Base-by-base conservation (phyloP, 1,140 invertebrate species). In the Diabrotica virgifera region DNA sequence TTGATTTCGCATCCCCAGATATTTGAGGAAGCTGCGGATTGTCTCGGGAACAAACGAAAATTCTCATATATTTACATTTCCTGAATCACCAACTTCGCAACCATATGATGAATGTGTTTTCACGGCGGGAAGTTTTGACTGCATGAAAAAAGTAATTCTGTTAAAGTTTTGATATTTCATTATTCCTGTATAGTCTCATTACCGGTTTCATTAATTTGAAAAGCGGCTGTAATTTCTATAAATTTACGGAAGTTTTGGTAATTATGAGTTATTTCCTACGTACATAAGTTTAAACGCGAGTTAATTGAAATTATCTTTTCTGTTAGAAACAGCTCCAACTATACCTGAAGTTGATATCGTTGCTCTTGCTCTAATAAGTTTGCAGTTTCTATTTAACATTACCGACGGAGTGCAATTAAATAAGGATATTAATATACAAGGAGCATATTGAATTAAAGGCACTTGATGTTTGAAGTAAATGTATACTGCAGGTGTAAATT, bases 1-100 rank as follows among this genome's bases (percentile, higher is more conserved):
- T 55, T 55, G 53, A 55, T 55, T 55, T 55, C 35, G 24, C 53
- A 55, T 6, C 53, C 53, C 13, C 12, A 36, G 53, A 55, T 35
- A 36, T 55, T 55, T 55, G 8, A 55, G 53, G 35, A 55, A 55
- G 35, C 53, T 24, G 13, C 13, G 53, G 53, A 55, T 55, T 55
- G 53, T 55, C 53, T 55, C 35, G 53, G 53, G 53, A 55, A 14
- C 35, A 24, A 24, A 24, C 53, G 53, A 55, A 36, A 55, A 55
- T 61, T 59, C 59, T 65, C 59, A 65, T 65, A 65, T 65, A 65
- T 65, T 65, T 65, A 59, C 64, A 65, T 65, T 59, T 60, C 56
- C 38, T 57, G 52, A 59, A 65, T 65, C 64, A 65, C 46, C 52
- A 61, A 51, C 64, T 65, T 57, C 24, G 52, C 13, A 55, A 55